Conservation (phyloP, 2,797 vertebrate genomes). For the Scleropages formosus region DNA sequence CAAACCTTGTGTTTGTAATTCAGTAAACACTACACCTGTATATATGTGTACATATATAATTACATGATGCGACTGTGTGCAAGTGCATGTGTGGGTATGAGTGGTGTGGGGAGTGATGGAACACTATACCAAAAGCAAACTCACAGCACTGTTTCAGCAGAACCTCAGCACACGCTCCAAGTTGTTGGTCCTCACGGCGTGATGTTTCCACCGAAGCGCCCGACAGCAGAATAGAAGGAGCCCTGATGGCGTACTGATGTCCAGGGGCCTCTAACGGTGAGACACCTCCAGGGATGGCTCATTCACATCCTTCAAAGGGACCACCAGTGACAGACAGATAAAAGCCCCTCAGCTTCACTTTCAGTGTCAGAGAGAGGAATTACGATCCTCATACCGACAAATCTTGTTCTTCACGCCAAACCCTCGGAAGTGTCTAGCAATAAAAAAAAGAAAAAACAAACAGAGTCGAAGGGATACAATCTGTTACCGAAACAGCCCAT, state of each 20-base stretch:
- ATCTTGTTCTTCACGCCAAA: background rate
- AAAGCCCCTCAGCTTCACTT: background rate
- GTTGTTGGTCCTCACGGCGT: slow-evolving; percentile 30
- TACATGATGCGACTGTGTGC: slow-evolving; percentile 42
- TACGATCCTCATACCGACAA: slow-evolving; percentile 16
- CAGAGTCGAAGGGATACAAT: no score
- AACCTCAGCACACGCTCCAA: background rate
- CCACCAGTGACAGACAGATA: slow-evolving; percentile 11
- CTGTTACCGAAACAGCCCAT: background rate
- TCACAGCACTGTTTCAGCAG: background rate
- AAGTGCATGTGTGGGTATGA: slow-evolving; percentile 38
- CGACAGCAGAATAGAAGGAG: slow-evolving; percentile 40
- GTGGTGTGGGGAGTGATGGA: slow-evolving; percentile 37
- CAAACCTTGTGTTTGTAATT: slow-evolving; percentile 68
- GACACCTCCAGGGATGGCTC: slow-evolving; percentile 47
- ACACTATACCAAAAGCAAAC: slow-evolving; percentile 29
- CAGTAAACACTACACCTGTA: slow-evolving; percentile 69
- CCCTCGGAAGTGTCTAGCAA: background rate
- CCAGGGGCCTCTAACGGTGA: slow-evolving; percentile 39
- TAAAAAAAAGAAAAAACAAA: background rate
- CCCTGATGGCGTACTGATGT: slow-evolving; percentile 39
- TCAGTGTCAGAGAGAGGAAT: background rate
- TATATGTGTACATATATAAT: slow-evolving; percentile 66
- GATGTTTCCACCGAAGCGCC: slow-evolving; percentile 40
- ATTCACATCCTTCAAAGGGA: slow-evolving; percentile 33